Conservation (phyloP, 2,113 vertebrate genomes). For the Calyptommatus sinebrachiatus region DNA sequence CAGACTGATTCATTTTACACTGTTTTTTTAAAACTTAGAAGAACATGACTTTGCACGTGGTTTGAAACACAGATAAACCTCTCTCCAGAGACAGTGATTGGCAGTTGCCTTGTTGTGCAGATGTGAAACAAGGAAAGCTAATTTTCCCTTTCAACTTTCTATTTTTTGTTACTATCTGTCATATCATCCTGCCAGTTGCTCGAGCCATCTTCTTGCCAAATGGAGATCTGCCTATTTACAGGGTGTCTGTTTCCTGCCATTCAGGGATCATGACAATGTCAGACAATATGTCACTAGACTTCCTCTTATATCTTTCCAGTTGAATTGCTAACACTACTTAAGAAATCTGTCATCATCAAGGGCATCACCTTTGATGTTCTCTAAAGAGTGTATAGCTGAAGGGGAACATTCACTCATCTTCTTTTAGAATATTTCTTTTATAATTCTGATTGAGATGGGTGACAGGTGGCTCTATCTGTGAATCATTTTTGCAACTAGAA, state of each 20-base stretch:
- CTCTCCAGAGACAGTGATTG: slow-evolving; percentile 59
- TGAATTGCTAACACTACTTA: slow-evolving; percentile 30
- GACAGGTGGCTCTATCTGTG: neutral
- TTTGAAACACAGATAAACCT: slow-evolving; percentile 55
- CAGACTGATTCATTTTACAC: slow-evolving; percentile 68
- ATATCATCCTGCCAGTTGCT: slow-evolving; percentile 61
- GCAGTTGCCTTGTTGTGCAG: slow-evolving; percentile 64
- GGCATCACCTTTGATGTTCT: slow-evolving; percentile 14
- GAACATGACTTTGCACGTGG: slow-evolving; percentile 64
- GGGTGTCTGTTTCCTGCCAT: slow-evolving; percentile 67
- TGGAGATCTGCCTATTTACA: slow-evolving; percentile 64
- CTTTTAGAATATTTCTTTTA: neutral
- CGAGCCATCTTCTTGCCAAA: slow-evolving; percentile 63
- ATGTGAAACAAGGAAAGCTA: slow-evolving; percentile 61
- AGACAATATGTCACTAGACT: slow-evolving; percentile 61
- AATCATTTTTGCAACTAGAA: slow-evolving; percentile 20
- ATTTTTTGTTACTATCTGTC: slow-evolving; percentile 60
- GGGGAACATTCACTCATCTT: neutral
- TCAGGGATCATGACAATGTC: slow-evolving; percentile 64
- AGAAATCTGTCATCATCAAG: slow-evolving; percentile 28
- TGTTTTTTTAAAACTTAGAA: slow-evolving; percentile 50
- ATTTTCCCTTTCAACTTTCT: slow-evolving; percentile 62
- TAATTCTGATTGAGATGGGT: neutral
- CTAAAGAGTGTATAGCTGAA: neutral
- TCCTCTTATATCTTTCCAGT: slow-evolving; percentile 36